These are phyloP conservation scores for Nemoura dubitans DNA, from an alignment of 2,888 invertebrate genomes.

Conservation along the genomic window DNA sequence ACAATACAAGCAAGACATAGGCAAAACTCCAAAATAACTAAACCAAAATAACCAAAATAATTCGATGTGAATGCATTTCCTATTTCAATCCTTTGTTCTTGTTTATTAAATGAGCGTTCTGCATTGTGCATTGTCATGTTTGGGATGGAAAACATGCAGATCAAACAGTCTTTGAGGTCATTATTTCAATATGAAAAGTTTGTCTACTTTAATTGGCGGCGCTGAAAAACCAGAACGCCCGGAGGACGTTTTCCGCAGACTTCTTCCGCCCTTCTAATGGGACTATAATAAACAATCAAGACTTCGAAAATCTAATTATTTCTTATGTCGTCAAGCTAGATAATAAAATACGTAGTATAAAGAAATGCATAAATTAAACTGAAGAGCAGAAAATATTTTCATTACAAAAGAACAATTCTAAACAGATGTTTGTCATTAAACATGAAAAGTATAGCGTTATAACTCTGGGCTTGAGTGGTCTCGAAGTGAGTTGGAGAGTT, in stretches of 20 bases:
- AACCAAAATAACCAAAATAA: background rate
- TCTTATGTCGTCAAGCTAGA: slow-evolving; percentile 18
- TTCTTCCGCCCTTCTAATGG: slow-evolving; percentile 28
- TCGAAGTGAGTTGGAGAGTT: background rate
- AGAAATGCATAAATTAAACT: slow-evolving; percentile 27
- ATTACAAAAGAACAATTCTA: slow-evolving; percentile 32
- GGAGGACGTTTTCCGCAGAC: slow-evolving; percentile 14
- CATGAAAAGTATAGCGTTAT: slow-evolving; percentile 19
- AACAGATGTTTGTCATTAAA: slow-evolving; percentile 33
- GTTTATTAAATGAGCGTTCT: background rate
- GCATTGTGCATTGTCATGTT: background rate
- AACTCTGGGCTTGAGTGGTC: background rate
- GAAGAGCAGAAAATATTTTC: slow-evolving; percentile 28
- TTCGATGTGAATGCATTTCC: background rate
- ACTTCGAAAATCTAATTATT: slow-evolving; percentile 36
- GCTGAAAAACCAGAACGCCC: background rate
- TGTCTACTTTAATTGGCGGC: slow-evolving; percentile 4
- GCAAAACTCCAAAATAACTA: background rate
- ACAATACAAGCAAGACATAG: background rate
- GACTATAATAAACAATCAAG: slow-evolving; percentile 32
- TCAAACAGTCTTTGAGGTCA: slow-evolving; percentile 35
- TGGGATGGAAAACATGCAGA: background rate
- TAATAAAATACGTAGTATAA: slow-evolving; percentile 23
- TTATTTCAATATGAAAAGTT: slow-evolving; percentile 32
- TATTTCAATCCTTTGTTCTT: background rate